Conservation (phyloP, 2,888 invertebrate species). For the Rapana venosa region DNA sequence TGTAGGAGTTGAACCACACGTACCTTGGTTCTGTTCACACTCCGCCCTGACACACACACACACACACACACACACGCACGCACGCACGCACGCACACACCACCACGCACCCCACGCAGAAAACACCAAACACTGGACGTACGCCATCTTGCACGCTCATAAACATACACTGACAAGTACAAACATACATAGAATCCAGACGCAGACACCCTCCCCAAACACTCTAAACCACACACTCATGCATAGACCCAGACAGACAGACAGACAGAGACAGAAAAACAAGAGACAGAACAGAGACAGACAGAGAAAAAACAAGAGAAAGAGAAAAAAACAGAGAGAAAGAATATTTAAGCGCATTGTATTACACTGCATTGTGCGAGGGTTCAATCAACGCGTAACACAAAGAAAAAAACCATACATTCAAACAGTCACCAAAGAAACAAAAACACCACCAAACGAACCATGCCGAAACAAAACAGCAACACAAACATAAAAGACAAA, state of each 20-base stretch:
- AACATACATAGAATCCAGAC: background rate
- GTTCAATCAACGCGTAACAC: too few relatives aligned
- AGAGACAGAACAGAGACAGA: too few relatives aligned
- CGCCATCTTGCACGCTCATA: background rate
- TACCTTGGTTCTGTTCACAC: slow-evolving; percentile 82
- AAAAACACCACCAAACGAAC: too few relatives aligned
- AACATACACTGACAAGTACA: background rate
- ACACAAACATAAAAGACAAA: too few relatives aligned
- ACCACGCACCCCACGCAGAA: slow-evolving; percentile 27
- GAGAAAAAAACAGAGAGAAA: too few relatives aligned
- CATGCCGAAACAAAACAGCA: too few relatives aligned
- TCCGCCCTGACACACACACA: slow-evolving; percentile 7
- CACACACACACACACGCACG: slow-evolving; percentile 28
- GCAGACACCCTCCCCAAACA: background rate
- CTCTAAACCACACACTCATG: background rate
- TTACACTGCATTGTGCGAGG: too few relatives aligned
- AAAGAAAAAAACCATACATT: too few relatives aligned
- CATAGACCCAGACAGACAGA: background rate
- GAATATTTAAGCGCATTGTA: too few relatives aligned
- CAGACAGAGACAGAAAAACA: too few relatives aligned
- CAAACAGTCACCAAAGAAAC: too few relatives aligned
- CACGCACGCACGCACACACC: slow-evolving; percentile 34
- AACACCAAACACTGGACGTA: slow-evolving; percentile 22
- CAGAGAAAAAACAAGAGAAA: too few relatives aligned
- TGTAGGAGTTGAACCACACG: slow-evolving; percentile 94